These are phyloP conservation scores for Eretmochelys imbricata DNA, from an alignment of 2,113 vertebrate genomes.

Conservation along the genomic window DNA sequence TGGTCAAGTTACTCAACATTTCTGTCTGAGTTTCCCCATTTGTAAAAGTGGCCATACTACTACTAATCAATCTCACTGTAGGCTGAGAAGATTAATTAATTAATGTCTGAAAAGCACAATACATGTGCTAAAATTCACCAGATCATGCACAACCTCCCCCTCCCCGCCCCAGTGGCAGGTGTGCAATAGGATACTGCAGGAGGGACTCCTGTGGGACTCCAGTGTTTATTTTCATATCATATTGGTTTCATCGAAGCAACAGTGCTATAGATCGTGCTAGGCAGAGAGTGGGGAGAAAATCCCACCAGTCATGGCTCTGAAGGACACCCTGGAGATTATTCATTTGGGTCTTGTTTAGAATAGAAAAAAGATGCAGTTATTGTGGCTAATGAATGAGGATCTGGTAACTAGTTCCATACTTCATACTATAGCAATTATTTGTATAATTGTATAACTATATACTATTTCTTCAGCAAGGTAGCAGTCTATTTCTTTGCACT, in stretches of 20 bases:
- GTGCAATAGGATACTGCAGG: background rate
- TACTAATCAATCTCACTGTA: background rate
- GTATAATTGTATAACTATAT: too few species aligned
- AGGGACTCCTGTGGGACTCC: too few species aligned
- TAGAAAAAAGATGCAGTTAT: background rate
- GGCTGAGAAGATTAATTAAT: background rate
- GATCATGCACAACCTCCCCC: background rate
- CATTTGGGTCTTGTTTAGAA: background rate
- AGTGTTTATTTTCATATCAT: conserved; percentile 12
- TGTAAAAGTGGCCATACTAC: background rate
- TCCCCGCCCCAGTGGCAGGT: background rate
- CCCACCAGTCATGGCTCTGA: background rate
- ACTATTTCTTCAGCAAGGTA: background rate
- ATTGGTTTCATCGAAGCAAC: background rate
- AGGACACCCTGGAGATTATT: background rate
- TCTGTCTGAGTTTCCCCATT: background rate
- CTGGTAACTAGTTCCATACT: background rate
- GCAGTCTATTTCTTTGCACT: background rate
- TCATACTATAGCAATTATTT: too few species aligned
- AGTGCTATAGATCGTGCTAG: background rate
- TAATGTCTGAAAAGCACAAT: background rate
- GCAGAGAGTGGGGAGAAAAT: background rate
- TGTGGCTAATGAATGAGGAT: background rate
- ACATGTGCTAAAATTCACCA: background rate
- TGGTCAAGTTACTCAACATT: background rate